These are phyloP conservation scores for Tinea semifulvella DNA, from an alignment of 2,888 invertebrate genomes.

Conservation along the genomic window DNA sequence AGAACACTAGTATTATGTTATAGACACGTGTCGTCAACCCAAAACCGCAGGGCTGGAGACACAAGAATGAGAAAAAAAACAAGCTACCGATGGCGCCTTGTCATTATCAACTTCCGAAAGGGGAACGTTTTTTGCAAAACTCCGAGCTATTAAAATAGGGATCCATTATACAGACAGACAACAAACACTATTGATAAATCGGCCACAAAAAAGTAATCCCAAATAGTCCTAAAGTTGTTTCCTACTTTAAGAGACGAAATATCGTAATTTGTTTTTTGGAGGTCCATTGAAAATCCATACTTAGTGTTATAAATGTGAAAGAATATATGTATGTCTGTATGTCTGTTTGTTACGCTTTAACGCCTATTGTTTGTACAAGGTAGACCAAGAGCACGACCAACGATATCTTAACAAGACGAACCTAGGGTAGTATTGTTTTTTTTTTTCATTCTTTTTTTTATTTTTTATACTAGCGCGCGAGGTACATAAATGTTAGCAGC, in stretches of 20 bases:
- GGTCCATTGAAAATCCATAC: no score
- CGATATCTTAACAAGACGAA: no score
- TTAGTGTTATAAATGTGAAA: no score
- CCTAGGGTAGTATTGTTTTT: no score
- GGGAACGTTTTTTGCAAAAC: slow-evolving; percentile 36
- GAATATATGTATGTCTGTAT: no score
- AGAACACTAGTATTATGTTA: no score
- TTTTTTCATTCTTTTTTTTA: no score
- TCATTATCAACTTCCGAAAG: slow-evolving; percentile 62
- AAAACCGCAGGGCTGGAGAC: slow-evolving; percentile 32
- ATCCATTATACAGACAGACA: slow-evolving; percentile 39
- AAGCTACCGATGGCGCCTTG: slow-evolving; percentile 59
- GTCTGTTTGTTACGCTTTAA: no score
- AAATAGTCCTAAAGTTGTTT: neutral
- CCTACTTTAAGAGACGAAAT: neutral
- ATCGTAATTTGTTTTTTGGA: neutral
- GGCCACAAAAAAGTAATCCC: neutral
- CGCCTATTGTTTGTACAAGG: no score
- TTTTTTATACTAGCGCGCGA: no score
- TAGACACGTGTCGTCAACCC: slow-evolving; percentile 39
- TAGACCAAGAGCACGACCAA: no score
- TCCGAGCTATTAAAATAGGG: slow-evolving; percentile 33
- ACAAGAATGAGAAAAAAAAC: slow-evolving; percentile 33
- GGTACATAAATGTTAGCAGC: no score
- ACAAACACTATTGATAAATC: slow-evolving; percentile 54